Evolutionary conservation across 2,797 vertebrate genomes (phyloP), one percentile per base, ranked within the genome.

Genomic region (Xerus rutilus): DNA sequence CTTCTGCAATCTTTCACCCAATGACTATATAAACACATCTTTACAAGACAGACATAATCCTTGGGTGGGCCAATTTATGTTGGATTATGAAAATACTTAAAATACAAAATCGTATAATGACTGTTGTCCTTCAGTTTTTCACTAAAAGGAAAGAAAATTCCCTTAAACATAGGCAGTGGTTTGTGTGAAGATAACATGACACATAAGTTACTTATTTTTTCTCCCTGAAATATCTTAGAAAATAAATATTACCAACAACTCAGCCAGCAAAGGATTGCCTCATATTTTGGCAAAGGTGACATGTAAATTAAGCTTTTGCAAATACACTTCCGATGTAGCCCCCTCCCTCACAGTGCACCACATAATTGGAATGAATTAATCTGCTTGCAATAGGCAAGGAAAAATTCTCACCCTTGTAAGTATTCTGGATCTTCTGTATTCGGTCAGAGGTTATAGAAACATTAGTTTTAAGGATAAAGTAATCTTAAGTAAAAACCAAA

Each of bases 1-100:
- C 98, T 99, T 98, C 99, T 99, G 99, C 99, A 99, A 99, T 99
- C 99, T 99, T 99, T 99, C 99, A 99, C 99, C 99, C 99, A 98
- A 98, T 98, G 98, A 98, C 99, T 99, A 98, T 99, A 99, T 99
- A 99, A 99, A 99, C 99, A 99, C 98, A 98, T 99, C 98, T 98
- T 98, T 98, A 98, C 98, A 99, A 99, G 98, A 98, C 98, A 99
- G 98, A 98, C 98, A 98, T 98, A 98, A 99, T 98, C 98, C 98
- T 98, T 99, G 99, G 99, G 98, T 99, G 99, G 99, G 98, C 99
- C 98, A 98, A 99, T 98, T 99, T 99, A 98, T 98, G 97, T 98
- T 98, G 98, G 99, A 99, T 99, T 99, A 99, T 99, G 98, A 99
- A 99, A 99, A 99, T 99, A 99, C 98, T 99, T 99, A 98, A 98